Conservation (phyloP, 2,888 invertebrate genomes). For the Monoplex corrugatus region DNA sequence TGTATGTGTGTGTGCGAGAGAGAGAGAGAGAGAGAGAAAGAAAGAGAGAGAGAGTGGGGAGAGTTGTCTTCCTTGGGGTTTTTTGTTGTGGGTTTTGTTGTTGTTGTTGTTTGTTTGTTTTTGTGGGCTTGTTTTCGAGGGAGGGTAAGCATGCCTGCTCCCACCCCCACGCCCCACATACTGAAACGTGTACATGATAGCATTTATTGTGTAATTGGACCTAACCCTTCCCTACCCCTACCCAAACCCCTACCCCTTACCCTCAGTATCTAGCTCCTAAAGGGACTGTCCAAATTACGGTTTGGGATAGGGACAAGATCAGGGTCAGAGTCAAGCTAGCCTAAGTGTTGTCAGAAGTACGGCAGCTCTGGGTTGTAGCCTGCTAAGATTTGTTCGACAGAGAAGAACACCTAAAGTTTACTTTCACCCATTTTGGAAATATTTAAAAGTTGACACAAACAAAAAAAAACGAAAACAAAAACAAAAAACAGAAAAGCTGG, state of each 20-base stretch:
- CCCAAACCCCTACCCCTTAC: not conserved
- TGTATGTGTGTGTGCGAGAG: not conserved
- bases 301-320: not conserved
- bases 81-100: not conserved
- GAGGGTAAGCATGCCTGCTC: not conserved
- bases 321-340: too few species aligned
- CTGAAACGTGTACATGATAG: too few species aligned
- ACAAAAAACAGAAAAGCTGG: too few species aligned
- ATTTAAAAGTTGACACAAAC: too few species aligned
- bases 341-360: too few species aligned
- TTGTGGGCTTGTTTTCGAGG: not conserved
- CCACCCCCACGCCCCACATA: not conserved
- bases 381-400: too few species aligned
- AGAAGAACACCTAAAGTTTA: too few species aligned
- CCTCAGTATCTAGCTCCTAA: not conserved
- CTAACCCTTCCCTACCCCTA: not conserved
- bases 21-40: not conserved
- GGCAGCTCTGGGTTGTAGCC: too few species aligned
- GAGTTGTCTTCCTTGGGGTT: too few species aligned
- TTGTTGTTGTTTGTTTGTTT: not conserved
- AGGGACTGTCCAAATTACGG: not conserved
- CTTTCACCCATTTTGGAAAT: too few species aligned
- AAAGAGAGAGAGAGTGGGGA: not conserved
- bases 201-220: not conserved
- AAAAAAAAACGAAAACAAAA: too few species aligned